phyloP scores from a whole-genome alignment of 2,113 vertebrate species.

The Pseudorhombus dupliciocellatus region DNA sequence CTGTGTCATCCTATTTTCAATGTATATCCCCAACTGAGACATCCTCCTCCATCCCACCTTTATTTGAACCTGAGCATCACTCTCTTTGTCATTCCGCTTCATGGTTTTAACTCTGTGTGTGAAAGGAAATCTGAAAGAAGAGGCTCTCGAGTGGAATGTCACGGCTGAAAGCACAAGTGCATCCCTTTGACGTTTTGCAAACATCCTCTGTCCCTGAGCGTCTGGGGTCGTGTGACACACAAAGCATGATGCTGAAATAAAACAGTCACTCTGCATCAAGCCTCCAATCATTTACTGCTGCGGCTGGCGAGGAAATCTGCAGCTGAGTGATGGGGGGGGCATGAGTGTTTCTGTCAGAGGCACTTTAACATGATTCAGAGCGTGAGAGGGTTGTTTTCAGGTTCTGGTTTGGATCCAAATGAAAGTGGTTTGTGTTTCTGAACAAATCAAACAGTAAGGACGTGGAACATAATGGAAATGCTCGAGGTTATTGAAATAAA shows the following conservation, averaged over 20 bases:
- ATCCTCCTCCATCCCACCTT: background rate
- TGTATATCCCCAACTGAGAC: background rate
- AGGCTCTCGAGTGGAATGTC: background rate
- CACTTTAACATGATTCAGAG: background rate
- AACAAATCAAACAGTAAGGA: too few species aligned
- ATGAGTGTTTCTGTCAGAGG: background rate
- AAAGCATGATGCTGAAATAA: background rate
- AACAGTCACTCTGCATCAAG: conserved; percentile 26
- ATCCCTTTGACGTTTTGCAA: conserved; percentile 8
- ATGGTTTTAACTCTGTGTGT: background rate
- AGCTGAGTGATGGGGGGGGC: conserved; percentile 17
- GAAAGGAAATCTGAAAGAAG: background rate
- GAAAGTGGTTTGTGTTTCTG: background rate
- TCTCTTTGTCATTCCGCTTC: background rate
- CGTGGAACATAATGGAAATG: too few species aligned
- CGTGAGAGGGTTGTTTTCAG: background rate
- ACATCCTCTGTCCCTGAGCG: background rate
- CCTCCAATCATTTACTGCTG: conserved; percentile 21
- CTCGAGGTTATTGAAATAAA: too few species aligned
- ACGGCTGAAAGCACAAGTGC: background rate
- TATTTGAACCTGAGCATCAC: background rate
- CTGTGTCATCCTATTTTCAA: background rate
- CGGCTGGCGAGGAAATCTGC: background rate
- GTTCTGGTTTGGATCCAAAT: background rate
- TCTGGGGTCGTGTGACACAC: conserved; percentile 11